A percentile compares a stretch with the other conserved stretches of the same genome.
phyloP scores from a whole-genome alignment of 2,113 vertebrate species.

The Pluvianellus socialis region DNA sequence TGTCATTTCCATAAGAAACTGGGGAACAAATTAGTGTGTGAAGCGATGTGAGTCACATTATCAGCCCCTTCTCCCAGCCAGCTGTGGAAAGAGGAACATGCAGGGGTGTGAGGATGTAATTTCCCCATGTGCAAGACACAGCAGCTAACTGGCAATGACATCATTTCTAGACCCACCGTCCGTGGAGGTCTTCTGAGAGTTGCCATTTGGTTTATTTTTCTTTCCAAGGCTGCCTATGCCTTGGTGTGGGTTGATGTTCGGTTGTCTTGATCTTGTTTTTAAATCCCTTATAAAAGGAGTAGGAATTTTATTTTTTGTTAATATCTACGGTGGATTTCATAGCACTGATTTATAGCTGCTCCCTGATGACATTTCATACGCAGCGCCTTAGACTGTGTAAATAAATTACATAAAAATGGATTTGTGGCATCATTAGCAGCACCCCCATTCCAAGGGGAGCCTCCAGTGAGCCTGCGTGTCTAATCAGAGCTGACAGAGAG shows the following conservation, averaged over 20 bases:
- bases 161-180: not conserved
- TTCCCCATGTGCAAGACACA: not conserved
- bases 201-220: constrained; percentile 15
- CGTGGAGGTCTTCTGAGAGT: not conserved
- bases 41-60: not conserved
- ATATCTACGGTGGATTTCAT: not conserved
- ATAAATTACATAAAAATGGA: constrained; percentile 24
- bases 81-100: not conserved
- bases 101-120: not conserved
- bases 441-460: constrained; percentile 21
- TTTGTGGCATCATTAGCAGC: constrained; percentile 31
- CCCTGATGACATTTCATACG: constrained; percentile 2
- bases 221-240: not conserved
- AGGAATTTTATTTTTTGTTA: constrained; percentile 2
- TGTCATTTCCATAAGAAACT: not conserved
- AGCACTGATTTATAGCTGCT: constrained; percentile 18
- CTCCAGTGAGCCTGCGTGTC: not conserved
- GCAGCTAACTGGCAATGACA: not conserved
- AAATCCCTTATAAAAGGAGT: not conserved
- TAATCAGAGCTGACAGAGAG: constrained; percentile 43
- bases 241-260: not conserved
- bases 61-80: not conserved
- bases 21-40: not conserved
- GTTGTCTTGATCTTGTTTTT: constrained; percentile 8
- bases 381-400: constrained; percentile 1